Conservation (phyloP, 1,140 invertebrate species). For the Oreohelix idahoensis region DNA sequence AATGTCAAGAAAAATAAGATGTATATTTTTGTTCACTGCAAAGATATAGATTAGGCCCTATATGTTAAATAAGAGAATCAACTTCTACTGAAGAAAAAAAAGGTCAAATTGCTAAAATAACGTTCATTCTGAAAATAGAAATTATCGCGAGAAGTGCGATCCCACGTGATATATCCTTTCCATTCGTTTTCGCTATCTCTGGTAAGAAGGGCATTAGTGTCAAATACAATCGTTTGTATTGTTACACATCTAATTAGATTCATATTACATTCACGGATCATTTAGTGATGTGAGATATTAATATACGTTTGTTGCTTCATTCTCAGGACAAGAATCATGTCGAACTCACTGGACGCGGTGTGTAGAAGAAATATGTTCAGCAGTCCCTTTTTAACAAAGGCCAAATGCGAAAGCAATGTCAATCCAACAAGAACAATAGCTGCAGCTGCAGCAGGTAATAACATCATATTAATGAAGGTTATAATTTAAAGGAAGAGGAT, state of each 20-base stretch:
- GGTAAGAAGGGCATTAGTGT: slow-evolving; percentile 28
- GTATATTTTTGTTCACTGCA: too few species aligned
- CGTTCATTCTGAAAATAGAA: slow-evolving; percentile 17
- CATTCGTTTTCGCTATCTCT: slow-evolving; percentile 13
- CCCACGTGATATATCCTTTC: slow-evolving; percentile 1
- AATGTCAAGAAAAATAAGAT: too few species aligned
- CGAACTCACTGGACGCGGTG: slow-evolving; percentile 43
- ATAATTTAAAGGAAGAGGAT: too few species aligned
- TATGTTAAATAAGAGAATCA: too few species aligned
- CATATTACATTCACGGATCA: not conserved
- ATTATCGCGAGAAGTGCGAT: not conserved
- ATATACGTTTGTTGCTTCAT: not conserved
- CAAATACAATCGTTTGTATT: not conserved
- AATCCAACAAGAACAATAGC: slow-evolving; percentile 67
- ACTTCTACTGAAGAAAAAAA: too few species aligned
- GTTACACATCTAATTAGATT: not conserved
- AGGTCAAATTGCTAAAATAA: too few species aligned
- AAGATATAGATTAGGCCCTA: too few species aligned
- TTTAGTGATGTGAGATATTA: not conserved
- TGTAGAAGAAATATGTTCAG: slow-evolving; percentile 80
- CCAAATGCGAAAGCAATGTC: slow-evolving; percentile 50
- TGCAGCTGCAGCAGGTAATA: slow-evolving; percentile 56
- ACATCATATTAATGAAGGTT: too few species aligned
- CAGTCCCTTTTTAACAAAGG: slow-evolving; percentile 76
- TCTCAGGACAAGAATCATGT: slow-evolving; percentile 46